Base-by-base conservation (phyloP, 2,113 vertebrate species). In the Strix aluco region DNA sequence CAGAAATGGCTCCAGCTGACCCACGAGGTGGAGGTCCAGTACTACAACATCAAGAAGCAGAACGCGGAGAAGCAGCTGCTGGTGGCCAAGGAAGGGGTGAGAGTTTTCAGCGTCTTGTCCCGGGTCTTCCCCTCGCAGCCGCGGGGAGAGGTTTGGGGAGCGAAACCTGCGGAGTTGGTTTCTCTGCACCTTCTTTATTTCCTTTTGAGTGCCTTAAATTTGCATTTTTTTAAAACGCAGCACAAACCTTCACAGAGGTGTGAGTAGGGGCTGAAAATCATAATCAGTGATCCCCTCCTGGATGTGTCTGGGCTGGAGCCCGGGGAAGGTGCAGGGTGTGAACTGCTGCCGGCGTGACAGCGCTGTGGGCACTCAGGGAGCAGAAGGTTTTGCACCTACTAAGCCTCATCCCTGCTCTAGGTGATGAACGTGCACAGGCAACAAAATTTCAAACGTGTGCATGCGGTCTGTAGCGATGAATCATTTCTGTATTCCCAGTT, bases 1-100 rank as follows among this genome's bases (percentile, higher is more conserved):
- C 99, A 99, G 98, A 99, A 99, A 97, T 99, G 99, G 99, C 98
- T 99, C 92, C 99, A 99, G 98, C 98, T 99, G 95, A 99, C 99
- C 11, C 99, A 99, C 11, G 99, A 99, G 97, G 99, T 99, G 96
- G 99, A 99, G 97, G 99, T 99, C 47, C 99, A 99, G 96, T 99
- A 99, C 98, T 99, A 99, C 98, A 99, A 99, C 97, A 98, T 99
- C 98, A 99, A 99, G 98, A 99, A 99, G 70, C 99, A 99, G 91
- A 99, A 99, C 1, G 99, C 99, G 0, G 99, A 99, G 98, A 98
- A 98, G 80, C 99, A 99, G 97, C 99, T 99, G 78, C 98, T 99
- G 82, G 96, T 99, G 97, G 99, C 99, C 96, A 99, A 99, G 97
- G 99, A 99, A 81, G 99, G 99, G 99, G 99, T 99, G 92, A 98